Evolutionary conservation across 2,888 invertebrate genomes (phyloP).

Genomic region (Calliopum simillimum): DNA sequence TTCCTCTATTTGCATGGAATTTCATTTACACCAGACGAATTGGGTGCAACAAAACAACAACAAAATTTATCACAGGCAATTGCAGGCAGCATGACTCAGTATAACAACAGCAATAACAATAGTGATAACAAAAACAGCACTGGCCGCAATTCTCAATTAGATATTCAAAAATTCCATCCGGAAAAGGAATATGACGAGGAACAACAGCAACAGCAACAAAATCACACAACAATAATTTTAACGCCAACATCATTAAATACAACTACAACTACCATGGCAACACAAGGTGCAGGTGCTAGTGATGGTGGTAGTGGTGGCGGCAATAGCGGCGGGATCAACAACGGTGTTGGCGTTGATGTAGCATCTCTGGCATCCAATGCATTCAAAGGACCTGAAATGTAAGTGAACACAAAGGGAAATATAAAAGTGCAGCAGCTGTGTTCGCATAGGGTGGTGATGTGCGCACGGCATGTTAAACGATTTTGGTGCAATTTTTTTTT

Average conservation of each 20-base stretch:
- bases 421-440: neutral
- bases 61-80: slow-evolving; percentile 41
- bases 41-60: slow-evolving; percentile 43
- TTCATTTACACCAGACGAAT: too few species aligned
- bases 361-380: slow-evolving; percentile 28
- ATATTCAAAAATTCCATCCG: slow-evolving; percentile 57
- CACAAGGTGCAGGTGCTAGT: slow-evolving; percentile 33
- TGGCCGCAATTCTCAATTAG: slow-evolving; percentile 58
- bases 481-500: neutral
- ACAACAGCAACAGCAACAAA: slow-evolving; percentile 47
- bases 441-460: neutral
- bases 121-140: slow-evolving; percentile 36
- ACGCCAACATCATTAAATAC: slow-evolving; percentile 63
- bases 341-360: slow-evolving; percentile 20
- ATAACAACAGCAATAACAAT: slow-evolving; percentile 36
- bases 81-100: slow-evolving; percentile 54
- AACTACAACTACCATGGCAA: slow-evolving; percentile 49
- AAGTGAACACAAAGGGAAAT: slow-evolving; percentile 49
- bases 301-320: slow-evolving; percentile 40
- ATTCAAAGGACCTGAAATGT: slow-evolving; percentile 64
- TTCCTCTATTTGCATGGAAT: slow-evolving; percentile 3
- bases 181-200: slow-evolving; percentile 49
- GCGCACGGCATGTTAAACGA: neutral
- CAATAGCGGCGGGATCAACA: slow-evolving; percentile 40
- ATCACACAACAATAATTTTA: slow-evolving; percentile 62